phyloP scores from a whole-genome alignment of 2,113 vertebrate species.

The Ceyx margarethae region DNA sequence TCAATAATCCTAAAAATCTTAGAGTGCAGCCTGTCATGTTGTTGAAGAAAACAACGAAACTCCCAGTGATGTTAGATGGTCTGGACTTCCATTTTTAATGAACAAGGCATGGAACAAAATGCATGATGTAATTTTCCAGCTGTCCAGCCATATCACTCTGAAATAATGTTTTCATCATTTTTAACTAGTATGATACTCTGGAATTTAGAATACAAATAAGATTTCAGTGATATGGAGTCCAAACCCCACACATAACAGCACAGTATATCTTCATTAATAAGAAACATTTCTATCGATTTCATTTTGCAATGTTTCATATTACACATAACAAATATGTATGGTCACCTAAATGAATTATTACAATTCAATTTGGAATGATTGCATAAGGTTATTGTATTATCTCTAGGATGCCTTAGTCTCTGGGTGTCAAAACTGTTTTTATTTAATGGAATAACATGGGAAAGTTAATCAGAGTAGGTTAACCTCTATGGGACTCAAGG shows the following conservation, averaged over 20 bases:
- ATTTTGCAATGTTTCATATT: constrained; percentile 90
- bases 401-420: constrained; percentile 85
- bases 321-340: constrained; percentile 90
- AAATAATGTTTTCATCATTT: constrained; percentile 74
- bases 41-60: neutral
- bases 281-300: constrained; percentile 93
- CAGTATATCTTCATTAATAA: constrained; percentile 94
- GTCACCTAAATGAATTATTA: constrained; percentile 88
- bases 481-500: constrained; percentile 76
- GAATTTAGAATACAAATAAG: constrained; percentile 81
- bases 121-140: constrained; percentile 74
- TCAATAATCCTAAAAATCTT: neutral
- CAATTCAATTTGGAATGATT: constrained; percentile 90
- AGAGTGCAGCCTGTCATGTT: neutral
- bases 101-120: constrained; percentile 67
- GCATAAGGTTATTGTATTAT: constrained; percentile 85
- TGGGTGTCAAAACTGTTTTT: constrained; percentile 92
- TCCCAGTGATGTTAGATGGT: neutral
- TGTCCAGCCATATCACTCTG: constrained; percentile 69
- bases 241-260: constrained; percentile 80
- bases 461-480: constrained; percentile 83
- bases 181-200: constrained; percentile 68
- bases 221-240: constrained; percentile 81
- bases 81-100: constrained; percentile 21
- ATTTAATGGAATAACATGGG: constrained; percentile 89